Percentiles rank a stretch among this genome's conserved stretches.
Evolutionary conservation across 2,113 vertebrate genomes (phyloP).

Genomic region (Nesogale talazaci): DNA sequence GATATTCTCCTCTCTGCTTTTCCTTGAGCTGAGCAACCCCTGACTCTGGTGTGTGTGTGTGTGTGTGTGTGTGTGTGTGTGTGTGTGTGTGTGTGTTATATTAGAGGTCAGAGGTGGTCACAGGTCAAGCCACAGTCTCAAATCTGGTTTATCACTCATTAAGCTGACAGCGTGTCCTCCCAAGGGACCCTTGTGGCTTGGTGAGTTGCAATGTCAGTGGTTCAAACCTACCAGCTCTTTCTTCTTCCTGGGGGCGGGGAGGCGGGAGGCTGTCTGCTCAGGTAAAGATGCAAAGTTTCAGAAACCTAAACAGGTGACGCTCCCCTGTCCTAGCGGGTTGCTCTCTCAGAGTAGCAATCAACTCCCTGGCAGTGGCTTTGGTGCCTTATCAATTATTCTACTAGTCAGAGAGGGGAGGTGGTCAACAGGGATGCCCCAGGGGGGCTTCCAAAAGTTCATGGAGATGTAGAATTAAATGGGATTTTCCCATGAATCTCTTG

Average conservation of each 20-base stretch:
- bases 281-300: too few relatives aligned
- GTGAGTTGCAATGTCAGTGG: too few relatives aligned
- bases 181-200: too few relatives aligned
- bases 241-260: too few relatives aligned
- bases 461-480: too few relatives aligned
- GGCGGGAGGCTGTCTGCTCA: too few relatives aligned
- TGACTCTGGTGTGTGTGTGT: background rate
- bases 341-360: too few relatives aligned
- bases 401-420: background rate
- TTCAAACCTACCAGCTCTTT: too few relatives aligned
- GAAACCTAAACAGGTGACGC: too few relatives aligned
- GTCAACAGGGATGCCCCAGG: background rate
- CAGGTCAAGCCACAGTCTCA: background rate
- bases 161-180: background rate
- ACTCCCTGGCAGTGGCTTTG: background rate
- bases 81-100: background rate
- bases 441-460: too few relatives aligned
- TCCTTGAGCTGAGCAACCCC: background rate
- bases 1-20: background rate
- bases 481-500: too few relatives aligned
- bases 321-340: too few relatives aligned
- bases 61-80: background rate
- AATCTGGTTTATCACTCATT: background rate
- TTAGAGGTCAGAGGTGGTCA: background rate
- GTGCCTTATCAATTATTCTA: background rate